Evolutionary conservation across 2,113 vertebrate genomes (phyloP), one percentile per base, ranked within the genome.

Genomic region (Ptilorrhoa leucosticta): DNA sequence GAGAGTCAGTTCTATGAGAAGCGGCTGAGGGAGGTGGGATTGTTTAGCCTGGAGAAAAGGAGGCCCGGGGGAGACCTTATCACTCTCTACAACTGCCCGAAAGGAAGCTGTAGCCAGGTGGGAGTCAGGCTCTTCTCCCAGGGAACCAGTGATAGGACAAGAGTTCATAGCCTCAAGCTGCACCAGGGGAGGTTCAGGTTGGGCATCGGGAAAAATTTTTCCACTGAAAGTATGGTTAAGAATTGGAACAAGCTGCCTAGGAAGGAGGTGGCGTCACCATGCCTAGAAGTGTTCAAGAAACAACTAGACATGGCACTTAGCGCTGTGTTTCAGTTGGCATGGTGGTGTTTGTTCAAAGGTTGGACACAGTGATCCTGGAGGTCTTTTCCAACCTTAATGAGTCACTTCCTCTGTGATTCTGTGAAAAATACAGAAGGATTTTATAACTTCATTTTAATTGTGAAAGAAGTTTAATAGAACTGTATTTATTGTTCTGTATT

Each of bases 11-110:
- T 4, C 48, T 33, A 4, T 21, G n/a, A 47, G 47, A 20, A 54
- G 24, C 9, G 5, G 16, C 39, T 47, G 40, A 79, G 21, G 28
- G 16, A 70, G 24, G 10, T 47, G n/a, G n/a, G 15, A 1, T 2
- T 39, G 39, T 24, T 39, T 2, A 39, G 9, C 39, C 22, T 53
- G 39, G 28, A 39, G 56, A 63, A 61, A 47, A 54, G 40, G 3
- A 54, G 15, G 30, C 10, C 1, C 15, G 24, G 19, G n/a, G 24
- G 24, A n/a, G 15, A 47, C 30, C 13, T 54, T 9, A 13, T 14
- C 4, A 2, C 23, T 47, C 5, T 9, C 15, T 53, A 40, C 14
- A 37, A 20, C 4, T 4, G 0, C n/a, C 47, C 5, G 28, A 30
- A 63, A 53, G n/a, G 28, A 47, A 1, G 4, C 0, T 30, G 40